phyloP scores from a whole-genome alignment of 2,113 vertebrate genomes.

The Phycodurus eques region DNA sequence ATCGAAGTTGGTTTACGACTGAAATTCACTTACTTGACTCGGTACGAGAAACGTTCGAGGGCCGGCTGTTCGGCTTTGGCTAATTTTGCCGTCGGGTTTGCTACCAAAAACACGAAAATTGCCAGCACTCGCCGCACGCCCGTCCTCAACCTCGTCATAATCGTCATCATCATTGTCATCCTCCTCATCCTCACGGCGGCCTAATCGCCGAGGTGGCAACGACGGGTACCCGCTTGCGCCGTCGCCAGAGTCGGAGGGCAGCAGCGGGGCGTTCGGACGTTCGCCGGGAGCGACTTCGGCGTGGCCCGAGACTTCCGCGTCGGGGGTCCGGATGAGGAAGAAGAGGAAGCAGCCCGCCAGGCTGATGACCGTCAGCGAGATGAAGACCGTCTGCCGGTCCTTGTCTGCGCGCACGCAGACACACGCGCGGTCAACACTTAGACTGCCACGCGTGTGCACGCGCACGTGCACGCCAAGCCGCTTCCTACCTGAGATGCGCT shows the following conservation, averaged over 20 bases:
- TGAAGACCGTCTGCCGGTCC: conserved; percentile 92
- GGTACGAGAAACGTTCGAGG: too few relatives aligned
- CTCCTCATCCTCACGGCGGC: not conserved
- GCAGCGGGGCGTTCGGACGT: conserved; percentile 41
- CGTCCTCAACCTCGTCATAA: not conserved
- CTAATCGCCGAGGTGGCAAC: too few relatives aligned
- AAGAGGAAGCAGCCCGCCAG: conserved; percentile 94
- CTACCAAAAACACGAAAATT: too few relatives aligned
- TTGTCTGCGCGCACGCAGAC: conserved; percentile 73
- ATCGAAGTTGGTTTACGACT: too few relatives aligned
- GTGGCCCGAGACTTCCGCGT: conserved; percentile 46
- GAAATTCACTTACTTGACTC: too few relatives aligned
- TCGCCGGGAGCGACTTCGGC: conserved; percentile 50
- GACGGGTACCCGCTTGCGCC: conserved; percentile 5
- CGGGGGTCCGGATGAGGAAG: conserved; percentile 88
- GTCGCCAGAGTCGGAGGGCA: conserved; percentile 53
- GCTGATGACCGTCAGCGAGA: conserved; percentile 92
- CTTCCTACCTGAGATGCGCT: conserved; percentile 83
- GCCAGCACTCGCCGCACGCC: too few relatives aligned
- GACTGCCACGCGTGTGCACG: too few relatives aligned
- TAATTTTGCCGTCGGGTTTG: too few relatives aligned
- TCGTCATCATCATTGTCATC: too few relatives aligned
- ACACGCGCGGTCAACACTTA: not conserved
- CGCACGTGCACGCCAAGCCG: not conserved
- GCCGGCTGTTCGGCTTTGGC: too few relatives aligned